Evolutionary conservation across 1,140 invertebrate species (phyloP).

Genomic region (Ceratoteleas bidentatus): DNA sequence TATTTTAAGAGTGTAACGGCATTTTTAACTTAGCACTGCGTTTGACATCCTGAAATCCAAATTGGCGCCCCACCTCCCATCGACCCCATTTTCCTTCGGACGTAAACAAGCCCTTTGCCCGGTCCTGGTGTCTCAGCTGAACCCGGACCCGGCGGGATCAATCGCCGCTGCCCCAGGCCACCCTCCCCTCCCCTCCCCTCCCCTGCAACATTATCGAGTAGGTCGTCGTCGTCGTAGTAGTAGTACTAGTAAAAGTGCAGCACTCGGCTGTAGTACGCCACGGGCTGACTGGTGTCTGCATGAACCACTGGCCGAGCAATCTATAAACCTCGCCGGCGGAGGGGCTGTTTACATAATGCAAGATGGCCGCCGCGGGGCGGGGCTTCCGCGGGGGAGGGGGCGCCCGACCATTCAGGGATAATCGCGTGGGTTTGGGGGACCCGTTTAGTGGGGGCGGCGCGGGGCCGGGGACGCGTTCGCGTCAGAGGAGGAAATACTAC

Average conservation of each 20-base stretch:
- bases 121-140: too few relatives aligned
- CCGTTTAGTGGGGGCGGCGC: slow-evolving; percentile 26
- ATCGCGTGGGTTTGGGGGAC: slow-evolving; percentile 44
- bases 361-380: slow-evolving; percentile 71
- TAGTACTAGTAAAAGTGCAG: slow-evolving; percentile 19
- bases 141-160: too few relatives aligned
- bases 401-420: slow-evolving; percentile 70
- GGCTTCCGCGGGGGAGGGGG: slow-evolving; percentile 40
- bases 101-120: too few relatives aligned
- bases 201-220: too few relatives aligned
- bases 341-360: slow-evolving; percentile 70
- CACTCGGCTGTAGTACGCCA: slow-evolving; percentile 3
- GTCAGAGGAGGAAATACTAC: slow-evolving; percentile 72
- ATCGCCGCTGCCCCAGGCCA: too few relatives aligned
- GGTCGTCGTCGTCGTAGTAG: too few relatives aligned
- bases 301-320: slow-evolving; percentile 60
- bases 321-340: slow-evolving; percentile 44
- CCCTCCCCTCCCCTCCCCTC: too few relatives aligned
- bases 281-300: slow-evolving; percentile 57
- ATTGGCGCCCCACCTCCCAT: too few relatives aligned
- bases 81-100: too few relatives aligned
- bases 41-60: too few relatives aligned
- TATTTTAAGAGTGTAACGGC: too few relatives aligned
- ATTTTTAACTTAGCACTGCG: too few relatives aligned
- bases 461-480: slow-evolving; percentile 31